Percentiles rank a stretch among this genome's conserved stretches.
phyloP scores from a whole-genome alignment of 2,113 vertebrate genomes.

The Oenanthe melanoleuca region DNA sequence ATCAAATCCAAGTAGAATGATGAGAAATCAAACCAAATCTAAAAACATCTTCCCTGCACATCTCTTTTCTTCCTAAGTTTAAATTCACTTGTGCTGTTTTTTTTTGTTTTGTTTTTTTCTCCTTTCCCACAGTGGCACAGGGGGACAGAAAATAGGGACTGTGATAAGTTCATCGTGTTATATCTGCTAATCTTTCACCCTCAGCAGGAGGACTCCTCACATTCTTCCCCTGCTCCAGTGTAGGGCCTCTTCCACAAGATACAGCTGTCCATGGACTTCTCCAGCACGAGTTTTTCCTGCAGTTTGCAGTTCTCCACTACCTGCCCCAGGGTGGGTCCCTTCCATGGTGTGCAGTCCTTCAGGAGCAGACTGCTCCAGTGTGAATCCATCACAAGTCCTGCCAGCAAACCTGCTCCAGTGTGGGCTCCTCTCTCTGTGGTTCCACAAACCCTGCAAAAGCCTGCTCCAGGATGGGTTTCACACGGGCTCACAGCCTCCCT shows the following conservation, averaged over 20 bases:
- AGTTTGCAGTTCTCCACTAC: background rate
- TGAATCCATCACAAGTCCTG: background rate
- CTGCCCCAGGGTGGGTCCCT: background rate
- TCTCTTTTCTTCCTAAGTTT: background rate
- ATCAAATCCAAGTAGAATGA: background rate
- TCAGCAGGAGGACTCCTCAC: background rate
- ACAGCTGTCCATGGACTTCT: background rate
- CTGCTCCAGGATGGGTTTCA: background rate
- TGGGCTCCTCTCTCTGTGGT: background rate
- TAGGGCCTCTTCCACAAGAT: background rate
- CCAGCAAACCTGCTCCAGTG: background rate
- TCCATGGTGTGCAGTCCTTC: background rate
- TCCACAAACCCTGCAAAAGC: background rate
- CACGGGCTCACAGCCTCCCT: fast-evolving
- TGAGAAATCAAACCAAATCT: background rate
- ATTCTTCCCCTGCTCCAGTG: background rate
- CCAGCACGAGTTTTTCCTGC: background rate
- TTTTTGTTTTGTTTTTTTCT: too few relatives aligned
- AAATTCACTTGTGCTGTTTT: background rate
- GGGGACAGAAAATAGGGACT: background rate
- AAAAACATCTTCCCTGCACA: background rate
- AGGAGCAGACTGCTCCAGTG: background rate
- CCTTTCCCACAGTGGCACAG: fast-evolving
- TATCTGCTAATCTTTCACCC: background rate
- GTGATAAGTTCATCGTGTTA: background rate